Evolutionary conservation across 2,888 invertebrate genomes (phyloP), one percentile per base, ranked within the genome.

Genomic region (Standfussiana lucernea): DNA sequence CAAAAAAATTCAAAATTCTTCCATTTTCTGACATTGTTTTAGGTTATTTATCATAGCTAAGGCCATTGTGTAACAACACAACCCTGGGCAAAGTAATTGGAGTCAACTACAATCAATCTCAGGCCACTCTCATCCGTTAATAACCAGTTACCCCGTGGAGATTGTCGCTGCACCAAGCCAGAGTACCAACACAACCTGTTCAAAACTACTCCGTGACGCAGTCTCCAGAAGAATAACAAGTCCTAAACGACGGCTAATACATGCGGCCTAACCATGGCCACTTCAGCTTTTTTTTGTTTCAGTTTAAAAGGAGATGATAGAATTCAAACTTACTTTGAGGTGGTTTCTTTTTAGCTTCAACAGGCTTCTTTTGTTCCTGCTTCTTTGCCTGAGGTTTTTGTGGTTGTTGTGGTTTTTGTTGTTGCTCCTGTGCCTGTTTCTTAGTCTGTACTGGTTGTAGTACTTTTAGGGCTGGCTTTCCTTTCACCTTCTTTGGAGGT

Each of bases 261-360:
- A n/a, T n/a, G 50, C 50, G 24, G 45, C 45, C 45, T 18, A 45
- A 45, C 15, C 45, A 18, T 45, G 21, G 21, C 21, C 2, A 47
- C 47, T 50, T 21, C 47, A 50, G 11, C 4, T 50, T 24, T n/a
- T n/a, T 53, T 50, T n/a, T 28, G 15, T 28, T 59, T 59, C 28
- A 59, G 1, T 28, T 15, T 28, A 28, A 56, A 35, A 32, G 11
- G 6, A 66, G 10, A 40, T 0, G 18, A 15, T 42, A 42, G n/a
- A 70, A 71, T 73, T 61, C 7, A 7, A 65, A 79, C 91, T 90
- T 88, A 93, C 93, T 90, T 85, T 89, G 87, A 66, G 85, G 79
- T 24, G 88, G 83, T 76, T 91, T 92, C 73, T 90, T 88, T 82
- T 92, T 93, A 10, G 70, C 56, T 84, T 89, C 80, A 59, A 74